Conservation (phyloP, 2,797 vertebrate species). For the Falco peregrinus region DNA sequence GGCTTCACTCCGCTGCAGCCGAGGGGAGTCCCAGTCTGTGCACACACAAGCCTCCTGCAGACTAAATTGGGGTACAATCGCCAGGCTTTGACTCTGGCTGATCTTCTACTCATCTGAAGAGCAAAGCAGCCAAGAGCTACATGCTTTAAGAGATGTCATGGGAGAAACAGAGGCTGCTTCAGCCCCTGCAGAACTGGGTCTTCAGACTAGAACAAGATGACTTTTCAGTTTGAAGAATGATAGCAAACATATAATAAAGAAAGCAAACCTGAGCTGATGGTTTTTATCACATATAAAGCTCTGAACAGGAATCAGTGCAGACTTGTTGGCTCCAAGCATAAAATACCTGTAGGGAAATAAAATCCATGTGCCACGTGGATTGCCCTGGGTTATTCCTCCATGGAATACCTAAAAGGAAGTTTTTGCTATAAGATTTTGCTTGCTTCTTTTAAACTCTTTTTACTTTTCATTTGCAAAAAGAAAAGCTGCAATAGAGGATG, state of each 20-base stretch:
- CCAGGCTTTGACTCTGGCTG: background rate
- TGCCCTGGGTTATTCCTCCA: background rate
- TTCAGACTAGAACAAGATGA: background rate
- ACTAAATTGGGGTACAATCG: background rate
- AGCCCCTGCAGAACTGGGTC: background rate
- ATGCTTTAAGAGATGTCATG: background rate
- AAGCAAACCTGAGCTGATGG: background rate
- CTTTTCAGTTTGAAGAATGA: background rate
- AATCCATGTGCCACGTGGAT: background rate
- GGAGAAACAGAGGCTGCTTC: background rate
- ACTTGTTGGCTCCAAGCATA: background rate
- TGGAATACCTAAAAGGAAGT: background rate
- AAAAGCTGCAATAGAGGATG: background rate
- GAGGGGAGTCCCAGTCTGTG: background rate
- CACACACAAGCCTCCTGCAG: accelerated
- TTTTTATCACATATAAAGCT: background rate
- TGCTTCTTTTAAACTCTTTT: background rate
- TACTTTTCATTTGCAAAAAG: background rate
- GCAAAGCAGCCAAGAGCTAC: background rate
- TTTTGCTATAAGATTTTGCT: background rate
- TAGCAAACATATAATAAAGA: background rate
- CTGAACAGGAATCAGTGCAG: background rate
- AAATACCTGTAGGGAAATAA: background rate
- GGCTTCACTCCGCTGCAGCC: background rate
- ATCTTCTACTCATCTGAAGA: background rate